Conservation (phyloP, 2,797 vertebrate genomes). For the Pseudomugil tenellus region DNA sequence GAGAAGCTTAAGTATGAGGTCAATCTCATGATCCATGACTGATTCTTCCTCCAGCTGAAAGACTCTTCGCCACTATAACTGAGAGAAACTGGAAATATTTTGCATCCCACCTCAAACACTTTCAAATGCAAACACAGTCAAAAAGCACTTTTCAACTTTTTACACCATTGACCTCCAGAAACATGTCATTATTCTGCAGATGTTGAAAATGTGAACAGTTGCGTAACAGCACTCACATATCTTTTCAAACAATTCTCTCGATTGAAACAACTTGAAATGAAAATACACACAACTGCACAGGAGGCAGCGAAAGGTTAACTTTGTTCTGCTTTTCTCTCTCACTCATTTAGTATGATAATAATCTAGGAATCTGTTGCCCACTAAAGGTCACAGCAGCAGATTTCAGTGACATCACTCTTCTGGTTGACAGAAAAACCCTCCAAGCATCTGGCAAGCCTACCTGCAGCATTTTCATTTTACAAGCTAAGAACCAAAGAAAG, state of each 20-base stretch:
- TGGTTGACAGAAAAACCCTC: neutral
- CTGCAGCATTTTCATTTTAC: constrained; percentile 25
- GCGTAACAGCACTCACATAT: neutral
- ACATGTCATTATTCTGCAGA: neutral
- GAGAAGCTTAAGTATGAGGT: neutral
- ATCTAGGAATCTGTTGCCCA: neutral
- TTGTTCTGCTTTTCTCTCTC: neutral
- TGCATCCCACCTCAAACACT: neutral
- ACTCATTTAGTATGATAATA: neutral
- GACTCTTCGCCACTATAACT: neutral
- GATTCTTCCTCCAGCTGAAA: neutral
- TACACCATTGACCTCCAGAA: neutral
- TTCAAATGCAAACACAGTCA: neutral
- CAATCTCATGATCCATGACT: neutral
- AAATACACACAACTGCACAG: neutral
- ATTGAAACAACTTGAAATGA: neutral
- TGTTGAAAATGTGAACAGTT: neutral
- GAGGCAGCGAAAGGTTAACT: neutral
- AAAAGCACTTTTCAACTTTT: neutral
- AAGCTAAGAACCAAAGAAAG: constrained; percentile 21
- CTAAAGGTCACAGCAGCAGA: neutral
- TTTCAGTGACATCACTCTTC: neutral
- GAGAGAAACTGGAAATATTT: neutral
- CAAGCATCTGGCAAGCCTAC: neutral
- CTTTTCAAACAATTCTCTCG: neutral